Percentiles rank a stretch among this genome's conserved stretches.
These are phyloP conservation scores for Lepilemur septentrionalis DNA, from an alignment of 2,797 vertebrate genomes.

Conservation along the genomic window DNA sequence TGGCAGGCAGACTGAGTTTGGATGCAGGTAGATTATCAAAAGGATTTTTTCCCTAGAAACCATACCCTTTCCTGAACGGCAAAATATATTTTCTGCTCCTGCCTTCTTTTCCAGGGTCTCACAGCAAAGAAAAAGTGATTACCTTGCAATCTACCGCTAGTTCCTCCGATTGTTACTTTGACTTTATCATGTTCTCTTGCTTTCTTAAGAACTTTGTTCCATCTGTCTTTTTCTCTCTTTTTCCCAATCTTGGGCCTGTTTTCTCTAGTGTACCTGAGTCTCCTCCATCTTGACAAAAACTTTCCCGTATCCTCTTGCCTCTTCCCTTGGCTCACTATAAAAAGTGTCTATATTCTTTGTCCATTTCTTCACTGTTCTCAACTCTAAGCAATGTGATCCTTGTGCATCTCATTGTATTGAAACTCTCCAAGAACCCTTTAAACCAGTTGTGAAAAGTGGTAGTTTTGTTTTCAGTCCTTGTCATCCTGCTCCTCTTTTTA, in stretches of 20 bases:
- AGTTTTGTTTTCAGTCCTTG: background rate
- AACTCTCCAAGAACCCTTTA: background rate
- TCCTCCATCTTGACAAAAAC: background rate
- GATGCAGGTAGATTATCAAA: slow-evolving; percentile 71
- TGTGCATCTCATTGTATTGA: background rate
- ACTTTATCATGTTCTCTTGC: background rate
- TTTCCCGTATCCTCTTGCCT: background rate
- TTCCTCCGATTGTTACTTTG: background rate
- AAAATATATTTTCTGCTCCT: background rate
- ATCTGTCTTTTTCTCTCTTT: background rate
- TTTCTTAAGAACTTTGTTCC: background rate
- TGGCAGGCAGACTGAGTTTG: slow-evolving; percentile 63
- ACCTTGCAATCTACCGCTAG: background rate
- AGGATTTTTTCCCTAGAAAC: slow-evolving; percentile 50
- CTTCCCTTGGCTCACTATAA: background rate
- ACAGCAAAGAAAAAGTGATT: background rate
- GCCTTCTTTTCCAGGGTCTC: background rate
- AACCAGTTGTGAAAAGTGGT: background rate
- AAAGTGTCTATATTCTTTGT: background rate
- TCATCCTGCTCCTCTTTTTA: background rate
- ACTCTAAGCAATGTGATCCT: background rate
- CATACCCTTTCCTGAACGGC: background rate
- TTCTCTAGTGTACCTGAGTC: background rate
- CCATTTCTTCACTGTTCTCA: background rate
- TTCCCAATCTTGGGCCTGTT: background rate